A percentile compares a stretch with the other conserved stretches of the same genome.
Conservation (phyloP, 2,888 invertebrate genomes). For the Lutraria lutraria region DNA sequence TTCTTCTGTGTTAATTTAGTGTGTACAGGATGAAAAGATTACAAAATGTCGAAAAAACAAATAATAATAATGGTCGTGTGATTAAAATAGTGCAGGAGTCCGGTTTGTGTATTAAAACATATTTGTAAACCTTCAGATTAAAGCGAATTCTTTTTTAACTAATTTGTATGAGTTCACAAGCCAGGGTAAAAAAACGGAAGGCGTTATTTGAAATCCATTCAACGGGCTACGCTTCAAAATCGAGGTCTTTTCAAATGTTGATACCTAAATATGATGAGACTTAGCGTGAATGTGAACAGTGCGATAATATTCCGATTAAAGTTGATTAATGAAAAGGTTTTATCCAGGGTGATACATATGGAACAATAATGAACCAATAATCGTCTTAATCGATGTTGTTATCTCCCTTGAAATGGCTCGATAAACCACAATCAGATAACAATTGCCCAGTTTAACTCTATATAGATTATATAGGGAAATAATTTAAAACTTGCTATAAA, state of each 20-base stretch:
- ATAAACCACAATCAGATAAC: too few relatives aligned
- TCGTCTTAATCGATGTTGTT: too few relatives aligned
- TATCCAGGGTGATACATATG: background rate
- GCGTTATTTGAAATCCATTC: background rate
- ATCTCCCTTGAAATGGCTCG: too few relatives aligned
- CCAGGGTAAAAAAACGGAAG: background rate
- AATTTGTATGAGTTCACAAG: background rate
- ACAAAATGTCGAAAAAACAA: background rate
- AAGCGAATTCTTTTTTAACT: background rate
- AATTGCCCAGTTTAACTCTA: too few relatives aligned
- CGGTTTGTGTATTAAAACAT: background rate
- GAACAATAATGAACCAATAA: too few relatives aligned
- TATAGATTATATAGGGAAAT: too few relatives aligned
- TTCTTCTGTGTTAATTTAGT: background rate
- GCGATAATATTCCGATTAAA: background rate
- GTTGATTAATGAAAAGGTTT: slow-evolving; percentile 2
- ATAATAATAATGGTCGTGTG: background rate
- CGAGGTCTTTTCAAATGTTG: background rate
- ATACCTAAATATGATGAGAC: background rate
- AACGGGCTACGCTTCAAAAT: background rate
- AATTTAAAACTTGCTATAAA: too few relatives aligned
- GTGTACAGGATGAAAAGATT: background rate
- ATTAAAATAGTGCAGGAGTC: background rate
- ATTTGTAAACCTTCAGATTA: background rate
- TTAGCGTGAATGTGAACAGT: background rate